Conservation (phyloP, 2,113 vertebrate genomes). For the Anolis sagrei region DNA sequence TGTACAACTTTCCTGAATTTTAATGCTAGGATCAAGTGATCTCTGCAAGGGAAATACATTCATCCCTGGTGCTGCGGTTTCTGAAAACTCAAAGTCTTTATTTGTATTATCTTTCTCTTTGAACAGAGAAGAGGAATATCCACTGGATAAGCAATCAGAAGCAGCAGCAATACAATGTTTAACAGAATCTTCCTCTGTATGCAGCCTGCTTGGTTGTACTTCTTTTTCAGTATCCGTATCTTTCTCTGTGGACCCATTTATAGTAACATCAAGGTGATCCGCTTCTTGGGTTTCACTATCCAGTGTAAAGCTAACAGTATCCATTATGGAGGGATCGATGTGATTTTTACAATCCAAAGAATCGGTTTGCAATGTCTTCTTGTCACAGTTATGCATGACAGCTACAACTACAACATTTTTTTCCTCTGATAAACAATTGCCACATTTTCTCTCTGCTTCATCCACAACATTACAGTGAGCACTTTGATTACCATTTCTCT, state of each 20-base stretch:
- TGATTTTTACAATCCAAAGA: slow-evolving; percentile 76
- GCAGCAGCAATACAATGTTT: slow-evolving; percentile 62
- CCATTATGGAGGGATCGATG: slow-evolving; percentile 73
- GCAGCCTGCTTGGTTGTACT: slow-evolving; percentile 57
- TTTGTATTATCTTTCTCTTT: slow-evolving; percentile 70
- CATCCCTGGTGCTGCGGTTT: slow-evolving; percentile 62
- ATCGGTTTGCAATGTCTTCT: slow-evolving; percentile 72
- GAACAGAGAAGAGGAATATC: slow-evolving; percentile 64
- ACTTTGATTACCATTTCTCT: slow-evolving; percentile 66
- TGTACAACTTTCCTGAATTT: slow-evolving; percentile 63
- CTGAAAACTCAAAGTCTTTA: slow-evolving; percentile 60
- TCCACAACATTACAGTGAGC: slow-evolving; percentile 69
- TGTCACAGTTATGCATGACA: slow-evolving; percentile 80
- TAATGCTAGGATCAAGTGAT: slow-evolving; percentile 58
- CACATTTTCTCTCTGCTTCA: slow-evolving; percentile 71
- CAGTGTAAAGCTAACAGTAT: slow-evolving; percentile 77
- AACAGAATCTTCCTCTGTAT: slow-evolving; percentile 65
- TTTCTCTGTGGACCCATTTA: slow-evolving; percentile 78
- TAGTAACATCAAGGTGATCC: slow-evolving; percentile 72
- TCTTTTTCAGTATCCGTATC: slow-evolving; percentile 74
- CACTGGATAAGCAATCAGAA: slow-evolving; percentile 63
- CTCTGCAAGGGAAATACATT: slow-evolving; percentile 70
- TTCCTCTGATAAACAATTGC: slow-evolving; percentile 75
- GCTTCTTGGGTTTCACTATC: slow-evolving; percentile 76
- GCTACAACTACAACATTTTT: slow-evolving; percentile 81